phyloP scores from a whole-genome alignment of 2,113 vertebrate species.

The Cathartes aura region DNA sequence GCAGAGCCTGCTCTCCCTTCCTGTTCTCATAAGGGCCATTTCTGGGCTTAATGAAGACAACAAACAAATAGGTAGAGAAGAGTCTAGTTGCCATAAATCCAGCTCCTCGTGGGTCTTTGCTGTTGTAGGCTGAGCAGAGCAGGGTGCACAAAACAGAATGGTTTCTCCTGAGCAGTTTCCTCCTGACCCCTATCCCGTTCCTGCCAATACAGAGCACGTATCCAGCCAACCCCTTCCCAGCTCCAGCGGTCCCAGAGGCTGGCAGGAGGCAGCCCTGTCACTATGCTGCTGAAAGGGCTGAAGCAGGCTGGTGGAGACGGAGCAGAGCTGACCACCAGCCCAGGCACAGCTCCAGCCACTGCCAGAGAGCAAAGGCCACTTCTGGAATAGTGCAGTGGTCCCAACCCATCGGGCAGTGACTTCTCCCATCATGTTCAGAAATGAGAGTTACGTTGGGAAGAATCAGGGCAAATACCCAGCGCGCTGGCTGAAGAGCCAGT shows the following conservation, averaged over 20 bases:
- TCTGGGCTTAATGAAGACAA: background rate
- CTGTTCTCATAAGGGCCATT: slow-evolving; percentile 20
- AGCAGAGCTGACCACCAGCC: background rate
- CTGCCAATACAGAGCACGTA: background rate
- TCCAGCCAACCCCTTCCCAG: background rate
- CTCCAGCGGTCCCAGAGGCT: background rate
- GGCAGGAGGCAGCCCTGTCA: background rate
- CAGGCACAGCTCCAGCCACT: background rate
- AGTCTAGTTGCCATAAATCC: background rate
- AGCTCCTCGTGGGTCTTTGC: background rate
- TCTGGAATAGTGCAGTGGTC: background rate
- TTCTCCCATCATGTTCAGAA: background rate
- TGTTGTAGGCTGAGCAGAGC: background rate
- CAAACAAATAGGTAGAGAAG: background rate
- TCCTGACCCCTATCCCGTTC: background rate
- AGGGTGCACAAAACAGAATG: rapidly evolving
- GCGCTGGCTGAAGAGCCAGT: rapidly evolving
- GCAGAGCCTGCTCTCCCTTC: slow-evolving; percentile 23
- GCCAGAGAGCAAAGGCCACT: background rate
- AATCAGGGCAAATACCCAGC: background rate
- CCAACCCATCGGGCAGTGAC: rapidly evolving
- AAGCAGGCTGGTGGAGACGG: background rate
- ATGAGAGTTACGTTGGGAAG: background rate
- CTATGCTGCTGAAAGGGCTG: background rate
- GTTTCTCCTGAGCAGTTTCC: background rate